These are phyloP conservation scores for Capreolus pygargus DNA, from an alignment of 2,113 vertebrate genomes.

Conservation along the genomic window DNA sequence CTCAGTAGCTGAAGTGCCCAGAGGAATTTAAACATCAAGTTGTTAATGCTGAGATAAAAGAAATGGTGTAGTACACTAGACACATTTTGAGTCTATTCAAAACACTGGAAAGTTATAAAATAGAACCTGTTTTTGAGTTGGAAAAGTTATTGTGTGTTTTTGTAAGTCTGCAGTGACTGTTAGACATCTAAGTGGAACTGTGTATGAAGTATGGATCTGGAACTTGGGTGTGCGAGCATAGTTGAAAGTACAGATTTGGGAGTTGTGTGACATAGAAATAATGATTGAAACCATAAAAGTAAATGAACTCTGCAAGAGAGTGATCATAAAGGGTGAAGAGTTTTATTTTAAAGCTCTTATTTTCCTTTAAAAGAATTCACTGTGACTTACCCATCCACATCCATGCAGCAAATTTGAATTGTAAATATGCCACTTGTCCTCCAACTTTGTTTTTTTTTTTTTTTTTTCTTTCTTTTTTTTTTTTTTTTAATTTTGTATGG, in stretches of 20 bases:
- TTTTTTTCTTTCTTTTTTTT: too few relatives aligned
- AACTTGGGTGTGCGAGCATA: constrained; percentile 28
- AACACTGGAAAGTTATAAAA: background rate
- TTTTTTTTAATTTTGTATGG: background rate
- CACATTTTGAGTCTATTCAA: background rate
- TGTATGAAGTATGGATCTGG: constrained; percentile 22
- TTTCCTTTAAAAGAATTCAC: constrained; percentile 47
- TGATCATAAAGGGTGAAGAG: constrained; percentile 43
- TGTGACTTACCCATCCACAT: constrained; percentile 4
- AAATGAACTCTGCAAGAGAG: constrained; percentile 69
- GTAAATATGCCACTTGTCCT: constrained; percentile 53
- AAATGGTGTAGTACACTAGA: background rate
- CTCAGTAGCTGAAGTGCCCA: background rate
- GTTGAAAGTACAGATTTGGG: constrained; percentile 44
- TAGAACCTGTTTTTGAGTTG: background rate
- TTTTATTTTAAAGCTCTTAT: constrained; percentile 58
- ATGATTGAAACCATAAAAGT: constrained; percentile 65
- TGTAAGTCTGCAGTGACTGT: background rate
- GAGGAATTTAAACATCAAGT: background rate
- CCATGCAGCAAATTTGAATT: background rate
- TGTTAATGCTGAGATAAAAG: background rate
- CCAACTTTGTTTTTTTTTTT: background rate
- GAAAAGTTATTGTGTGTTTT: background rate
- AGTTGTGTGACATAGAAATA: constrained; percentile 61
- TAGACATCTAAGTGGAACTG: background rate